phyloP scores from a whole-genome alignment of 1,140 invertebrate genomes.

The Heliconius hewitsoni region DNA sequence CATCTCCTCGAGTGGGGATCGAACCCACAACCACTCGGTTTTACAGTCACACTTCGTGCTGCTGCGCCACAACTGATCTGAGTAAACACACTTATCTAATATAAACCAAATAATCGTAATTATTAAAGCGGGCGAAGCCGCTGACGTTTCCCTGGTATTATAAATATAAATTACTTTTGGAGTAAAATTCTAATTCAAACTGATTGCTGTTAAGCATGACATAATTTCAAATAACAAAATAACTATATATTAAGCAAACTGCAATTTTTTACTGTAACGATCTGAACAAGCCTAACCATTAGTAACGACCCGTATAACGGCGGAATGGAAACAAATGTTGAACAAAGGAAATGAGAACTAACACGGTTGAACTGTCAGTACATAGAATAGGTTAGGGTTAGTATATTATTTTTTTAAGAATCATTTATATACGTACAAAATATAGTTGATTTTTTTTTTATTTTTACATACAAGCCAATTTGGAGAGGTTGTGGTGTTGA shows the following conservation, averaged over 20 bases:
- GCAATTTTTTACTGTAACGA: slow-evolving; percentile 15
- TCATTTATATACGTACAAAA: neutral
- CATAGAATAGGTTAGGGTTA: neutral
- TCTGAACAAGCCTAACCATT: slow-evolving; percentile 26
- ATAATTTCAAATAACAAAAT: neutral
- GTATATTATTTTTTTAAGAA: neutral
- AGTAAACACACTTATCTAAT: too few relatives aligned
- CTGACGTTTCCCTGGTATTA: too few relatives aligned
- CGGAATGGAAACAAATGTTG: slow-evolving; percentile 27
- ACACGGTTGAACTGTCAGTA: slow-evolving; percentile 13
- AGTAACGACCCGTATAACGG: slow-evolving; percentile 25
- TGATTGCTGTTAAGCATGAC: neutral
- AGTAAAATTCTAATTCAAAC: too few relatives aligned
- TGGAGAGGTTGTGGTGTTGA: neutral
- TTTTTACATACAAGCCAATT: neutral
- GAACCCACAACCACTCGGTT: too few relatives aligned
- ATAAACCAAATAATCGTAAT: too few relatives aligned
- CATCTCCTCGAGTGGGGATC: too few relatives aligned
- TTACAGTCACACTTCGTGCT: too few relatives aligned
- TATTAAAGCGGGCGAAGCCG: too few relatives aligned
- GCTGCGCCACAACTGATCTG: too few relatives aligned
- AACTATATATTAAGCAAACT: neutral
- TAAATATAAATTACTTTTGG: too few relatives aligned
- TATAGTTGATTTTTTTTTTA: neutral
- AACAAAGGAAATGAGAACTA: slow-evolving; percentile 28